Base-by-base conservation (phyloP, 2,113 vertebrate species). In the Oxyruncus cristatus region DNA sequence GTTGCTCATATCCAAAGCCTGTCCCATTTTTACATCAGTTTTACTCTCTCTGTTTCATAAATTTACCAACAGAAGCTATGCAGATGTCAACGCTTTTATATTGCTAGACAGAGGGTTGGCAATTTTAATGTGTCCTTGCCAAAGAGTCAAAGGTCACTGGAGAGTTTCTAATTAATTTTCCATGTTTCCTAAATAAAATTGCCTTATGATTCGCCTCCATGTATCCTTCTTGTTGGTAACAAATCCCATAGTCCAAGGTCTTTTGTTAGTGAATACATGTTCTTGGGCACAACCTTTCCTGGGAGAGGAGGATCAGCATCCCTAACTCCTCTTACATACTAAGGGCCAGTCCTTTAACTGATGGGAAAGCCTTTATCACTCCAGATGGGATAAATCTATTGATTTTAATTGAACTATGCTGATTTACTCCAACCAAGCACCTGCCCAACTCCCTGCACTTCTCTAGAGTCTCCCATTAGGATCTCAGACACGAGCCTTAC, bases 341-440 rank as follows among this genome's bases (percentile, higher is more conserved):
- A 42, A 75, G 65, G 61, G 56, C 68, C 55, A 81, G 49, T 26
- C 50, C 44, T 72, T 78, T 56, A 77, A n/a, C 52, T 52, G 55
- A 62, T 15, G 15, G 65, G 61, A 86, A 92, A 75, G 37, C 35
- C 52, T 91, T 92, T 53, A 81, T 72, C 76, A 13, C 82, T 87
- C 83, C 85, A 96, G 88, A 85, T 78, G 73, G 93, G 67, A 84
- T 30, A 86, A 83, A 92, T 33, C 56, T 84, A 94, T 89, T 75
- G 72, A 88, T 84, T 96, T 93, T 88, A 89, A 92, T 66, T 90
- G 85, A 87, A 70, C 58, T 62, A 11, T 47, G 37, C 22, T 93
- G 86, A 96, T 94, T 96, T 94, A 52, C 66, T 78, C 65, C 32
- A 65, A 46, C 28, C 62, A 72, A 94, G 73, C 78, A 96, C 88